Base-by-base conservation (phyloP, 2,113 vertebrate genomes). In the Pantherophis guttatus region DNA sequence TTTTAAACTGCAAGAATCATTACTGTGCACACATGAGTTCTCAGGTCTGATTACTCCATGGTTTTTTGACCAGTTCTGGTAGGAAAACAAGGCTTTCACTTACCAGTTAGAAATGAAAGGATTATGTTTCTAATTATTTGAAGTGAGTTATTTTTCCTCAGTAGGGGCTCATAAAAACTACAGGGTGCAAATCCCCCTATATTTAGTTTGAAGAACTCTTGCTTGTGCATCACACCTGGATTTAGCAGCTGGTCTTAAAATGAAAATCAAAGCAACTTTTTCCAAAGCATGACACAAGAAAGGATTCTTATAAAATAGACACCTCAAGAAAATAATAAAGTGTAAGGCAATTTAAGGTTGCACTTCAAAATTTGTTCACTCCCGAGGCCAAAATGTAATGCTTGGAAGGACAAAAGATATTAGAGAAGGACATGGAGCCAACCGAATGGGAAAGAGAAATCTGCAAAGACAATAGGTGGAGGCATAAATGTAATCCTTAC, bases 51-150 rank as follows among this genome's bases (percentile, higher is more conserved):
- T 90, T 88, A 87, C 58, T 29, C 81, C 86, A 93, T 95, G 75
- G 87, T 95, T 91, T 55, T 94, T 93, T 90, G 94, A 89, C 81
- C 44, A 39, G 88, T 86, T 39, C 58, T 81, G 52, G 65, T 95
- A 90, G 48, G 58, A 96, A 95, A 97, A 95, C 90, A 92, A 48
- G 92, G 85, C 88, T 93, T 92, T 88, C 57, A 39, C 87, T 81
- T 93, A 94, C 95, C 95, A 94, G 58, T 88, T 93, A 90, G 87
- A 91, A 91, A 90, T 91, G 70, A 93, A 95, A 87, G 33, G 94
- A 85, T 97, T 75, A 0, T 96, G 95, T 96, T 97, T 98, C 96
- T 97, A 97, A 97, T 97, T 94, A 97, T 95, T 96, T 95, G 2
- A 92, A 94, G 70, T 96, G 97, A 88, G n/a, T 95, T 96, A 95